These are phyloP conservation scores for Drosophila parthenogenetica DNA, from an alignment of 2,888 invertebrate species.

Conservation along the genomic window DNA sequence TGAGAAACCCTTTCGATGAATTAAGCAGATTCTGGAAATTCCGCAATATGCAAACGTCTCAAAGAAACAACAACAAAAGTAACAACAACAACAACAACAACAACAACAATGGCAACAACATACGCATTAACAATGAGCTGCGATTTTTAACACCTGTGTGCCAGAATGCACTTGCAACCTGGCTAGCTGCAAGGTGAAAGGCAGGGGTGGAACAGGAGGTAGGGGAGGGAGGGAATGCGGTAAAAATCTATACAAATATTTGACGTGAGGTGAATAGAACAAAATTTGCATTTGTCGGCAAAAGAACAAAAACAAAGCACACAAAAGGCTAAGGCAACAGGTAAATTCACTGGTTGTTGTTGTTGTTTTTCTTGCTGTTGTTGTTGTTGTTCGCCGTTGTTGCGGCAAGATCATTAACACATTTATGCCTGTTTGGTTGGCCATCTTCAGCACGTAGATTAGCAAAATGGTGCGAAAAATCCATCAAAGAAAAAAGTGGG, in stretches of 20 bases:
- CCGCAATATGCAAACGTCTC: slow-evolving; percentile 65
- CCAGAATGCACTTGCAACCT: slow-evolving; percentile 70
- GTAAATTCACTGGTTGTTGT: slow-evolving; percentile 44
- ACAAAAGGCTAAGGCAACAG: slow-evolving; percentile 51
- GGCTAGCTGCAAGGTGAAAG: background rate
- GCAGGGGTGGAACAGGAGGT: background rate
- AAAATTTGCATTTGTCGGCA: slow-evolving; percentile 76
- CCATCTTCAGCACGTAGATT: slow-evolving; percentile 36
- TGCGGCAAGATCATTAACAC: slow-evolving; percentile 66
- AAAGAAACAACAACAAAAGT: slow-evolving; percentile 28
- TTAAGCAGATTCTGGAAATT: slow-evolving; percentile 74
- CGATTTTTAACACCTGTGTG: slow-evolving; percentile 76
- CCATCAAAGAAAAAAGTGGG: slow-evolving; percentile 46
- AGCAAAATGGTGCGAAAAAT: slow-evolving; percentile 74
- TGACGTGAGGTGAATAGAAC: slow-evolving; percentile 69
- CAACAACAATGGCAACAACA: slow-evolving; percentile 37
- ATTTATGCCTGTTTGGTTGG: slow-evolving; percentile 51
- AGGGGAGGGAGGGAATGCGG: slow-evolving; percentile 19
- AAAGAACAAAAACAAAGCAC: slow-evolving; percentile 65
- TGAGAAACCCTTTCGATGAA: slow-evolving; percentile 71
- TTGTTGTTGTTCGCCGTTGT: slow-evolving; percentile 19
- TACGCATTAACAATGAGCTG: slow-evolving; percentile 75
- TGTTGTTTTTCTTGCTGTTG: slow-evolving; percentile 20
- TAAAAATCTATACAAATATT: slow-evolving; percentile 78
- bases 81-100: slow-evolving; percentile 16